These are phyloP conservation scores for Albula glossodonta DNA, from an alignment of 2,113 vertebrate genomes.

Conservation along the genomic window DNA sequence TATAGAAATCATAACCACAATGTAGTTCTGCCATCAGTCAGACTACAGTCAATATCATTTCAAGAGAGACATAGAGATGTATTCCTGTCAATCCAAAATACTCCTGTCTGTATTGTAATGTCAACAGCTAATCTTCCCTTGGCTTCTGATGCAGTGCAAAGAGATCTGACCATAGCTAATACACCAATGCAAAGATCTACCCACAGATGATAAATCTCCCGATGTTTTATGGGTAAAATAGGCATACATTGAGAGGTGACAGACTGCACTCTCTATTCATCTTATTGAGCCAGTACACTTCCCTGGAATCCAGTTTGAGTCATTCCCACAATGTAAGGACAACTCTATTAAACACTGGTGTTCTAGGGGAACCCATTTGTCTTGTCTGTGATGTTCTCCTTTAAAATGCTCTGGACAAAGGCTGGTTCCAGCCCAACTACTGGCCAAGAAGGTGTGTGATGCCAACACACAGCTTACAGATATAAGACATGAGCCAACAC, in stretches of 20 bases:
- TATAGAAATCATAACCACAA: not conserved
- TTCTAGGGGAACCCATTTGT: too few relatives aligned
- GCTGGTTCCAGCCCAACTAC: too few relatives aligned
- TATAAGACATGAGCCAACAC: not conserved
- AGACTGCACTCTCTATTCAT: too few relatives aligned
- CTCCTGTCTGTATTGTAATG: not conserved
- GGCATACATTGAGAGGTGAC: too few relatives aligned
- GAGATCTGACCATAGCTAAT: not conserved
- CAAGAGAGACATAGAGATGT: not conserved
- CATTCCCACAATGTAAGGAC: too few relatives aligned
- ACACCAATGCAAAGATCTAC: not conserved
- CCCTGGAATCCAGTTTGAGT: too few relatives aligned
- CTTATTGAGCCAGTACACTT: too few relatives aligned
- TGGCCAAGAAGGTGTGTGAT: not conserved
- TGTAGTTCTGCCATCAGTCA: not conserved
- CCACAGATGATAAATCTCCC: too few relatives aligned
- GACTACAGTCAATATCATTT: not conserved
- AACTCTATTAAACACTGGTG: too few relatives aligned
- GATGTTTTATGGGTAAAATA: too few relatives aligned
- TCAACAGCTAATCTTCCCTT: not conserved
- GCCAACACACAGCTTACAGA: not conserved
- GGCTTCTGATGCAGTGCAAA: not conserved
- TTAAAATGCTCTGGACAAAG: too few relatives aligned
- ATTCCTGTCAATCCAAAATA: not conserved
- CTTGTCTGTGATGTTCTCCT: too few relatives aligned